Base-by-base conservation (phyloP, 2,797 vertebrate genomes). In the Gymnocypris eckloni region DNA sequence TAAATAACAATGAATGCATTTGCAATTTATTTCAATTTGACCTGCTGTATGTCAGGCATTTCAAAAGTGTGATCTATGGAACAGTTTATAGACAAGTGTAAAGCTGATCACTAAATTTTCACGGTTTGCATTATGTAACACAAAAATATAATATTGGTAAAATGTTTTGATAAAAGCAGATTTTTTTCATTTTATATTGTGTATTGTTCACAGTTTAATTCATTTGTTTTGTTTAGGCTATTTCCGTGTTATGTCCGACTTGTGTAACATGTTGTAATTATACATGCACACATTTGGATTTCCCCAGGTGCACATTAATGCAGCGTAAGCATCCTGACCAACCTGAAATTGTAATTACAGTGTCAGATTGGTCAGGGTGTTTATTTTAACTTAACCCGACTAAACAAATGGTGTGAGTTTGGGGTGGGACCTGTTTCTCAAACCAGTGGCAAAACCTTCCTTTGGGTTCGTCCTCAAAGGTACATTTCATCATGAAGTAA, bases 301-400 rank as follows among this genome's bases (percentile, higher is more conserved):
- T 61, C 25, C 4, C n/a, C n/a, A 61, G 59, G 12, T 61, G 56
- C 56, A 25, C 11, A 9, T 61, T 61, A 25, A 25, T 10, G n/a
- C 9, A 70, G 2, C 66, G 18, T 20, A 39, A 69, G 33, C 10
- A 71, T 71, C 41, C 22, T 72, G 70, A 25, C 70, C 22, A 4
- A n/a, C 25, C 9, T 61, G 56, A 61, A 11, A 61, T 61, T 61
- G 56, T n/a, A 25, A 61, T 25, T 61, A 61, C 56, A 56, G 52
- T 61, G 59, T 61, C 59, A 61, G n/a, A 56, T 61, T 61, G 59
- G n/a, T 61, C 59, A 61, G 59, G n/a, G n/a, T 61, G 10, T 61
- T 56, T 61, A 61, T 61, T 25, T 61, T 61, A n/a, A 15, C 41
- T 4, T 25, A 25, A 72, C 5, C 11, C 13, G 3, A n/a, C 12